Evolutionary conservation across 2,113 vertebrate species (phyloP).

Genomic region (Plotosus lineatus): DNA sequence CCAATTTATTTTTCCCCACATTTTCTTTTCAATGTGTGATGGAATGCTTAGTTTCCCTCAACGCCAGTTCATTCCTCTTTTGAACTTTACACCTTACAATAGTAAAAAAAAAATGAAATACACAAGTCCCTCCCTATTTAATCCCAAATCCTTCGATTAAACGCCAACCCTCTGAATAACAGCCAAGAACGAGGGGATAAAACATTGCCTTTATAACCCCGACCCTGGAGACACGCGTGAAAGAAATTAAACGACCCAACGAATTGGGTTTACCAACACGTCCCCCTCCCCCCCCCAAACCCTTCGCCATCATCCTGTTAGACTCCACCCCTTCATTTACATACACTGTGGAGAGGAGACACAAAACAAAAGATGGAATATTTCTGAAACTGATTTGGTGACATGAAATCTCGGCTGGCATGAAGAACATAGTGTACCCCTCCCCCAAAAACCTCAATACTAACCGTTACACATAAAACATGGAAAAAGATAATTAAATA

Average conservation of each 20-base stretch:
- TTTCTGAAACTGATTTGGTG: constrained; percentile 56
- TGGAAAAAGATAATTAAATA: constrained; percentile 67
- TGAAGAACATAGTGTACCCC: constrained; percentile 57
- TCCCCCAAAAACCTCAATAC: constrained; percentile 52
- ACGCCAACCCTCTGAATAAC: constrained; percentile 33
- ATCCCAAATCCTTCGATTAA: constrained; percentile 26
- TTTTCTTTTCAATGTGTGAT: constrained; percentile 66
- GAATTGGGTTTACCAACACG: not conserved
- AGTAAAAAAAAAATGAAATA: constrained; percentile 26
- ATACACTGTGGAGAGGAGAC: constrained; percentile 33
- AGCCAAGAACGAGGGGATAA: constrained; percentile 34
- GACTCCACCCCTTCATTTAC: not conserved
- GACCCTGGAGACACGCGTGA: constrained; percentile 45
- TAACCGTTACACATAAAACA: constrained; percentile 48
- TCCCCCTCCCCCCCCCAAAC: constrained; percentile 7
- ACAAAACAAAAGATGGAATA: constrained; percentile 55
- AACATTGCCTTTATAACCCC: constrained; percentile 44
- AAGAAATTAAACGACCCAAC: constrained; percentile 35
- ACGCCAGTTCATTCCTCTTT: constrained; percentile 41
- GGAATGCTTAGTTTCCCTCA: constrained; percentile 76
- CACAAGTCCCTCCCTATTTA: not conserved
- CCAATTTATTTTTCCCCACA: constrained; percentile 76
- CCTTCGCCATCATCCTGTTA: not conserved
- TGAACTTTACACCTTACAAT: constrained; percentile 20
- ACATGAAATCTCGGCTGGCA: constrained; percentile 69